phyloP scores from a whole-genome alignment of 1,140 invertebrate genomes.

The Aphaenogaster floridana region DNA sequence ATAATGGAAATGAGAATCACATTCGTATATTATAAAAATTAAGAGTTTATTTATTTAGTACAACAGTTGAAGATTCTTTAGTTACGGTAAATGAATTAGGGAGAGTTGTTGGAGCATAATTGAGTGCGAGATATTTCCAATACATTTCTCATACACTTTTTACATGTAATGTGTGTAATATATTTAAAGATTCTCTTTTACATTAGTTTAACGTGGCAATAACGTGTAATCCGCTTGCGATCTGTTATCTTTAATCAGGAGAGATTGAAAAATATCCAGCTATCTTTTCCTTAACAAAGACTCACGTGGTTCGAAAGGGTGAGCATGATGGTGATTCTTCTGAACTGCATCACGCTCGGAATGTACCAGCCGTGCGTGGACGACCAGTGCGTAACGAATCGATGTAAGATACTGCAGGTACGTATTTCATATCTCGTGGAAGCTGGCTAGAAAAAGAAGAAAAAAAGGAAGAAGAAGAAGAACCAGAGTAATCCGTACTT shows the following conservation, averaged over 20 bases:
- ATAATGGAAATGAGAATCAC: background rate
- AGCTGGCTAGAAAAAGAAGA: background rate
- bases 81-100: background rate
- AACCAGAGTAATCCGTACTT: background rate
- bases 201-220: background rate
- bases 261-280: background rate
- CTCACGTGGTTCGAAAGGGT: constrained; percentile 99
- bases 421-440: constrained; percentile 66
- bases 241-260: constrained; percentile 3
- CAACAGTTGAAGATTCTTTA: background rate
- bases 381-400: constrained; percentile 95
- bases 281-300: constrained; percentile 90
- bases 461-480: background rate
- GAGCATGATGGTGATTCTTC: constrained; percentile 98
- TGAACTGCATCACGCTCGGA: constrained; percentile 99
- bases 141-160: background rate
- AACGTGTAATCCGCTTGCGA: background rate
- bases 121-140: background rate
- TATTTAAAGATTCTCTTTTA: background rate
- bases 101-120: background rate
- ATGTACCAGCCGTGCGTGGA: constrained; percentile 99
- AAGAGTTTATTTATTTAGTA: background rate
- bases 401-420: constrained; percentile 98
- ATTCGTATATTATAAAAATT: background rate
- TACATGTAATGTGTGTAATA: background rate